phyloP scores from a whole-genome alignment of 53 echinoderm and acorn worm species.

The Antedon mediterranea region DNA sequence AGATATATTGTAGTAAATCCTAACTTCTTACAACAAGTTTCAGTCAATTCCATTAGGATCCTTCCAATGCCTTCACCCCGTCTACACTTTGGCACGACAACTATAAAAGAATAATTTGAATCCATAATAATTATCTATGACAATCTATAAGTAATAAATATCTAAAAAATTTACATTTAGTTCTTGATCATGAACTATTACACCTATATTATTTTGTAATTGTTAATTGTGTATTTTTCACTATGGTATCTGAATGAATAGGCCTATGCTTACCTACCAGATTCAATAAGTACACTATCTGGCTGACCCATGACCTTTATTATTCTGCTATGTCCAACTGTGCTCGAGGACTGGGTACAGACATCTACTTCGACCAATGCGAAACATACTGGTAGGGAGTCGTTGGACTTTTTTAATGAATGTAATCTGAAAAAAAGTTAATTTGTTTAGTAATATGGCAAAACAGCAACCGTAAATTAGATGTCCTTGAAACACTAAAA shows the following conservation, averaged over 20 bases:
- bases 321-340: conserved; percentile 74
- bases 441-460: too few species aligned
- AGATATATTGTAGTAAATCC: conserved; percentile 64
- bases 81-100: conserved; percentile 53
- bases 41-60: conserved; percentile 63
- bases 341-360: neutral
- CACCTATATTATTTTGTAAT: too few species aligned
- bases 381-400: conserved; percentile 34
- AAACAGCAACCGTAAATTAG: too few species aligned
- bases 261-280: conserved; percentile 59
- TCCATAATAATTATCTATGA: too few species aligned
- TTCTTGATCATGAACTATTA: too few species aligned
- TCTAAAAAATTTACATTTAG: too few species aligned
- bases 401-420: conserved; percentile 48
- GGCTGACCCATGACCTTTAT: conserved; percentile 47
- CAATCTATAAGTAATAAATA: too few species aligned
- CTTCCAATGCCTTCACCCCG: conserved; percentile 76
- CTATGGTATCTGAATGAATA: too few species aligned
- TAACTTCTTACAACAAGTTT: conserved; percentile 27
- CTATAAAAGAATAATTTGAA: conserved; percentile 22
- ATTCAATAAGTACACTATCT: conserved; percentile 69
- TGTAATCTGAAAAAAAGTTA: conserved; percentile 28
- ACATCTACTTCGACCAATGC: conserved; percentile 68
- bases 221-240: too few species aligned
- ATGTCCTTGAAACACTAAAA: too few species aligned